Conservation (phyloP, 2,113 vertebrate genomes). For the Ursus arctos region DNA sequence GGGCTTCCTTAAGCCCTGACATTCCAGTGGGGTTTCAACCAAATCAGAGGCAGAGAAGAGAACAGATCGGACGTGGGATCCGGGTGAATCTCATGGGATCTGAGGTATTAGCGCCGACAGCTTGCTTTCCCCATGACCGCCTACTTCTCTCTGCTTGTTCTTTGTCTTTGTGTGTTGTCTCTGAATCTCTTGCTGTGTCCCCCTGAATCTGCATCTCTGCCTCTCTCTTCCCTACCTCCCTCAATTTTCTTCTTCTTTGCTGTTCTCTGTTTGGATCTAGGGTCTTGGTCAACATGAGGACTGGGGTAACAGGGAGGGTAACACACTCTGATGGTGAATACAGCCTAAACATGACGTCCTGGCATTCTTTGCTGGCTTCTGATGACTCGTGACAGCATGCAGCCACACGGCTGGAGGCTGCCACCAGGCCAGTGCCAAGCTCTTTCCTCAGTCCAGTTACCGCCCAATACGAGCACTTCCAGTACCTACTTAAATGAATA, state of each 20-base stretch:
- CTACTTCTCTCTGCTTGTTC: background rate
- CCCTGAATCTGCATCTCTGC: background rate
- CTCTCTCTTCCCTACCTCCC: background rate
- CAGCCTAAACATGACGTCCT: too few species aligned
- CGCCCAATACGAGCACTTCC: background rate
- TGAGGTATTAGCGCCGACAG: fast-evolving
- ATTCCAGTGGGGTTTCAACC: background rate
- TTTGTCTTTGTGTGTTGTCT: background rate
- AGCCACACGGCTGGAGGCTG: too few species aligned
- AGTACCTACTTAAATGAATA: background rate
- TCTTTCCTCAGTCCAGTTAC: background rate
- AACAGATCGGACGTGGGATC: background rate
- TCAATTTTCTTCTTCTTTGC: background rate
- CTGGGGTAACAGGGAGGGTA: background rate
- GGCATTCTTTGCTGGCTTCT: background rate
- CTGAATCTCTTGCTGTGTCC: background rate
- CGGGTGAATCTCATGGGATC: background rate
- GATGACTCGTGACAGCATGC: too few species aligned
- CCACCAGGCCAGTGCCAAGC: background rate
- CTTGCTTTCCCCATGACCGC: background rate
- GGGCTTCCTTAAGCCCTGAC: background rate
- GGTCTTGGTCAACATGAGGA: background rate
- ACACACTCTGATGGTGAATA: background rate
- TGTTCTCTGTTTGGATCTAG: background rate
- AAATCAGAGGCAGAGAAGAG: background rate